A percentile compares a stretch with the other conserved stretches of the same genome.
phyloP scores from a whole-genome alignment of 2,113 vertebrate species.

The Saimiri boliviensis region DNA sequence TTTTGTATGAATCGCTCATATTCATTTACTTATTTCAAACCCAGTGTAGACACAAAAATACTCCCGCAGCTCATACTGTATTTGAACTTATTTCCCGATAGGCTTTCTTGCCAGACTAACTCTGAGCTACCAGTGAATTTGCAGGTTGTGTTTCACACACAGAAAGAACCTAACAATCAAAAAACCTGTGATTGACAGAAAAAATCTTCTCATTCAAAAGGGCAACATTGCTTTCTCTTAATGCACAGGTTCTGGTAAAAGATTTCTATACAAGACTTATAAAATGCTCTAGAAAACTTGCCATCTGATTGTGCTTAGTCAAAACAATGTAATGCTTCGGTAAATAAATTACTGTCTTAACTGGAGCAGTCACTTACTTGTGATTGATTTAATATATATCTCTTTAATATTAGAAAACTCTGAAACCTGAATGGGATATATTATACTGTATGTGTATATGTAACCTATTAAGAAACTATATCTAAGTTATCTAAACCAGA shows the following conservation, averaged over 20 bases:
- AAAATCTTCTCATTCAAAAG: constrained; percentile 82
- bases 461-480: constrained; percentile 51
- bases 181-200: constrained; percentile 78
- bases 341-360: constrained; percentile 77
- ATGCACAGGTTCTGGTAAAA: constrained; percentile 85
- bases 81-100: constrained; percentile 59
- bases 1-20: constrained; percentile 57
- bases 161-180: constrained; percentile 81
- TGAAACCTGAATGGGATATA: constrained; percentile 66
- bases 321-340: constrained; percentile 80
- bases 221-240: constrained; percentile 81
- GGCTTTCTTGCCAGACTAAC: constrained; percentile 41
- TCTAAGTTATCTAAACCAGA: constrained; percentile 53
- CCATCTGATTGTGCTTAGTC: constrained; percentile 87
- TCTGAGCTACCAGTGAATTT: constrained; percentile 52
- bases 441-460: constrained; percentile 58
- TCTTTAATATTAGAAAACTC: constrained; percentile 80
- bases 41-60: constrained; percentile 80
- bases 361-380: constrained; percentile 67
- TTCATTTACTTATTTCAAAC: constrained; percentile 74
- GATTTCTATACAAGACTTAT: constrained; percentile 87
- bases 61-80: constrained; percentile 74
- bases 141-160: constrained; percentile 62
- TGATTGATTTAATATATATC: constrained; percentile 72
- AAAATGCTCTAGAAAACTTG: constrained; percentile 84